Percentiles rank a stretch among this genome's conserved stretches.
These are phyloP conservation scores for Embiotoca jacksoni DNA, from an alignment of 2,113 vertebrate species.

Conservation along the genomic window DNA sequence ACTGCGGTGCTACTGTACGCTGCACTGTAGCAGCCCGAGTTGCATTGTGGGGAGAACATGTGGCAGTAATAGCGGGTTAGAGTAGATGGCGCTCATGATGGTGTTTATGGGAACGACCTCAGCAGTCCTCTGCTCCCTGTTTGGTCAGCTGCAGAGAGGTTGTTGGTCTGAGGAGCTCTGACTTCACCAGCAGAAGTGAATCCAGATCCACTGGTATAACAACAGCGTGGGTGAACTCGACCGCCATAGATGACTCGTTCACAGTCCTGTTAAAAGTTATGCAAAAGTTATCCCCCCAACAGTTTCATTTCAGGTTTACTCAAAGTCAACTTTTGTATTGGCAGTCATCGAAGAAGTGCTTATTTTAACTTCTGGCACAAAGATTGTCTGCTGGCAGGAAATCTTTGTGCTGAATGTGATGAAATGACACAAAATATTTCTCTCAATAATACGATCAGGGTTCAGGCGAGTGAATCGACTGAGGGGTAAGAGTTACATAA, in stretches of 20 bases:
- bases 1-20: conserved; percentile 18
- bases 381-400: not conserved
- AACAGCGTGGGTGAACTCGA: conserved; percentile 34
- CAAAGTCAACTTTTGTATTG: conserved; percentile 43
- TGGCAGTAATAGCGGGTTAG: conserved; percentile 63
- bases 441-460: not conserved
- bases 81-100: conserved; percentile 45
- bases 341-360: not conserved
- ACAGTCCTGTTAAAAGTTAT: conserved; percentile 46
- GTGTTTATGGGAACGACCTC: conserved; percentile 66
- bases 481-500: too few species aligned
- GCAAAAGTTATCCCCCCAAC: conserved; percentile 4
- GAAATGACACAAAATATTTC: not conserved
- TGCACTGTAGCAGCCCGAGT: conserved; percentile 4
- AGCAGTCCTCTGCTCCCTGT: conserved; percentile 58
- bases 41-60: conserved; percentile 42
- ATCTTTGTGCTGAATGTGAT: too few species aligned
- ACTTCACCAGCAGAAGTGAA: conserved; percentile 64
- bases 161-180: conserved; percentile 55
- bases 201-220: conserved; percentile 55
- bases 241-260: conserved; percentile 52
- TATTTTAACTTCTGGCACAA: conserved; percentile 6
- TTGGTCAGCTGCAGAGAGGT: conserved; percentile 77
- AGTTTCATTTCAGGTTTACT: conserved; percentile 33
- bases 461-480: not conserved